phyloP scores from a whole-genome alignment of 2,113 vertebrate genomes.

The Petromus typicus region DNA sequence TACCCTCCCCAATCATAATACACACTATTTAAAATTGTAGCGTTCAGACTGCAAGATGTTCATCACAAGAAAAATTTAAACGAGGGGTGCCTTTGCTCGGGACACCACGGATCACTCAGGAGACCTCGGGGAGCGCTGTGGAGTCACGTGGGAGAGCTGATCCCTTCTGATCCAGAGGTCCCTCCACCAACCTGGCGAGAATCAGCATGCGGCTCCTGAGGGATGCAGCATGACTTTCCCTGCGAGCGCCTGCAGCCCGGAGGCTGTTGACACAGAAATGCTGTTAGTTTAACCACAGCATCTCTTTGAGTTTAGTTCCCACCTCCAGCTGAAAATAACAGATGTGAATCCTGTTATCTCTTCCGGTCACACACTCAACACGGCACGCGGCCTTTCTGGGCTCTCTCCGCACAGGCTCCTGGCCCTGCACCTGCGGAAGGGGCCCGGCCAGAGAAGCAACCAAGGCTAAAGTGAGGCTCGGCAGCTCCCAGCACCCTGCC shows the following conservation, averaged over 20 bases:
- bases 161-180: background rate
- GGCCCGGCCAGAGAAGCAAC: background rate
- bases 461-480: background rate
- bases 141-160: background rate
- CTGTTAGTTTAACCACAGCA: background rate
- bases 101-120: background rate
- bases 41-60: background rate
- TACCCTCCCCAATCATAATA: background rate
- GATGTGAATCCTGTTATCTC: background rate
- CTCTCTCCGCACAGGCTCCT: background rate
- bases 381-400: background rate
- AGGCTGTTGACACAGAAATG: background rate
- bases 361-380: background rate
- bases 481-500: background rate
- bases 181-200: background rate
- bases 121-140: background rate
- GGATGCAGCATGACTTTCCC: background rate
- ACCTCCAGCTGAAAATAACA: background rate
- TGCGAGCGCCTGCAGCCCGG: background rate
- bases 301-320: background rate
- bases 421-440: background rate
- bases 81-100: background rate
- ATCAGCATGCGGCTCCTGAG: background rate
- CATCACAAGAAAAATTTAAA: constrained; percentile 17
- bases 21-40: background rate